These are phyloP conservation scores for Mirza zaza DNA, from an alignment of 2,113 vertebrate species.

Conservation along the genomic window DNA sequence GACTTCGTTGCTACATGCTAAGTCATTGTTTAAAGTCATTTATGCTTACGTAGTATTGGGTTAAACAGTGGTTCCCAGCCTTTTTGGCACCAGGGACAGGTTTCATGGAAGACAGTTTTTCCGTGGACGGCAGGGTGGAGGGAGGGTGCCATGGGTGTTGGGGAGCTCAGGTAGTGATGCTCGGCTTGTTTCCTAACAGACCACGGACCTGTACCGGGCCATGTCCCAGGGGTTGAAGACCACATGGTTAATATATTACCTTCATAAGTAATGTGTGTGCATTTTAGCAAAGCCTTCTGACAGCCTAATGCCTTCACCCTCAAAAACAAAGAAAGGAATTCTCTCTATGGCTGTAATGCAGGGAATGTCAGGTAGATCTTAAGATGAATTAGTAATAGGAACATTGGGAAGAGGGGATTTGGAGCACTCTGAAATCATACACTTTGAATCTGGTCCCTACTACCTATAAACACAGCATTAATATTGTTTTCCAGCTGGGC, in stretches of 20 bases:
- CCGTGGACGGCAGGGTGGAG: too few relatives aligned
- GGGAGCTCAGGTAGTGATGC: too few relatives aligned
- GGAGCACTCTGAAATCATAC: not conserved
- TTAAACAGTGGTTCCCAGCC: not conserved
- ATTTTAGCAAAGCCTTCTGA: not conserved
- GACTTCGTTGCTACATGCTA: not conserved
- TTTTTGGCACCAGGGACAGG: too few relatives aligned
- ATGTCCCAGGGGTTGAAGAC: too few relatives aligned
- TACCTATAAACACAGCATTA: not conserved
- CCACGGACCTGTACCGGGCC: too few relatives aligned
- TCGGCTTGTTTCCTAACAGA: too few relatives aligned
- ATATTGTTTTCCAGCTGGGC: not conserved
- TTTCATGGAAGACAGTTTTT: too few relatives aligned
- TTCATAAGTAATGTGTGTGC: not conserved
- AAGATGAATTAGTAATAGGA: not conserved
- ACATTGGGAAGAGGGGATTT: not conserved
- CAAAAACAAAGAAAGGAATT: not conserved
- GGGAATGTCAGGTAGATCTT: not conserved
- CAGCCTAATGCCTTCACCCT: not conserved
- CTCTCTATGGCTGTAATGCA: not conserved
- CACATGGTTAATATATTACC: not conserved
- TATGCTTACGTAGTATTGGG: not conserved
- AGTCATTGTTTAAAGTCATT: not conserved
- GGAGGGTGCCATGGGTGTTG: too few relatives aligned
- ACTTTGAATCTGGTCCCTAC: not conserved